Percentiles rank a stretch among this genome's conserved stretches.
Evolutionary conservation across 1,140 invertebrate species (phyloP).

Genomic region (Heliconius himera): DNA sequence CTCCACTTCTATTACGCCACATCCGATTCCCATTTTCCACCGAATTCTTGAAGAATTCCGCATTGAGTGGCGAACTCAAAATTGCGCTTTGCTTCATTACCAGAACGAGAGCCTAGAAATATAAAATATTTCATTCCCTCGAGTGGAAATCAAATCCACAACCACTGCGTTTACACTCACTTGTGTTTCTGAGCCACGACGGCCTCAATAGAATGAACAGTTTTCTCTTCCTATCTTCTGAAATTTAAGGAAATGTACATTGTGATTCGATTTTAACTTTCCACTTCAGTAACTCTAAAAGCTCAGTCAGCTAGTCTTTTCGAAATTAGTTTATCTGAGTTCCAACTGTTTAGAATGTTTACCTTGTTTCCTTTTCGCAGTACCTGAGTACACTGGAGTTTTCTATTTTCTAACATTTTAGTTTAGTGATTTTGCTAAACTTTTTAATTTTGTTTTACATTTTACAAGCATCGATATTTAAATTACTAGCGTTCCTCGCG

Average conservation of each 20-base stretch:
- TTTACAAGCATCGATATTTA: neutral
- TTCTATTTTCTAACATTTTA: neutral
- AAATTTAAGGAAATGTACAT: neutral
- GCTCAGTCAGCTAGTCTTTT: conserved; percentile 4
- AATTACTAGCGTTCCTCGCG: no score
- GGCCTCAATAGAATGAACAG: no score
- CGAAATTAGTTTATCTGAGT: conserved; percentile 10
- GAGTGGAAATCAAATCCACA: no score
- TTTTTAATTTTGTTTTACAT: neutral
- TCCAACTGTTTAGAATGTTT: neutral
- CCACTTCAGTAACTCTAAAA: neutral
- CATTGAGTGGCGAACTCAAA: no score
- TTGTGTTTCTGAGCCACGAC: no score
- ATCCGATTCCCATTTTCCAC: no score
- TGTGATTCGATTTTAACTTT: neutral
- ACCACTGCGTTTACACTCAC: no score
- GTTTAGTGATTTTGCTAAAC: neutral
- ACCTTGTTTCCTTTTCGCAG: neutral
- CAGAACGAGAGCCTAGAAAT: no score
- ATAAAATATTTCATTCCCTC: no score
- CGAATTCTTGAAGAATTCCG: no score
- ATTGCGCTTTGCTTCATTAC: no score
- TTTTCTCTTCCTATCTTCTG: neutral
- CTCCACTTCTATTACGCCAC: no score
- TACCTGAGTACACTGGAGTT: neutral